phyloP scores from a whole-genome alignment of 2,888 invertebrate species.

The Eupeodes latifasciatus region DNA sequence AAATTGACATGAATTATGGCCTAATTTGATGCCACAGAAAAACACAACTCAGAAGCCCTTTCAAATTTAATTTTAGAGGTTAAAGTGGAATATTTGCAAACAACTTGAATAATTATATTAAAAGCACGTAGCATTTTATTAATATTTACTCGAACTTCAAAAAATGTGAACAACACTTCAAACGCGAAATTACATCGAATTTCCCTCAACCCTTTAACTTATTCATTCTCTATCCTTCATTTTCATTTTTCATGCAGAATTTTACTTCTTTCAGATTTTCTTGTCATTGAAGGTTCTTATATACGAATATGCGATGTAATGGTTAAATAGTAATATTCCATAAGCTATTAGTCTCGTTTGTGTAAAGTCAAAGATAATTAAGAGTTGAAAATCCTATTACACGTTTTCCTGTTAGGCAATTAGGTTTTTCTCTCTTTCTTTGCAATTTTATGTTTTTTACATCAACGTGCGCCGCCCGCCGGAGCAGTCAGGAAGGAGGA shows the following conservation, averaged over 20 bases:
- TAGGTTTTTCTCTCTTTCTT: conserved; percentile 24
- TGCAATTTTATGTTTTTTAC: background rate
- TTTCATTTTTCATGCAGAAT: background rate
- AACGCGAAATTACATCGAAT: conserved; percentile 1
- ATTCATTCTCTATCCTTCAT: background rate
- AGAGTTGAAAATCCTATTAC: conserved; percentile 47
- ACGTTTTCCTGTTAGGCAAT: conserved; percentile 57
- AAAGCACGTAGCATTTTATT: background rate
- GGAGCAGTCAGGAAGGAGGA: background rate
- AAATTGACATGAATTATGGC: conserved; percentile 52
- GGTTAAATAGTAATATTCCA: conserved; percentile 38
- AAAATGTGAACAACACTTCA: conserved; percentile 13
- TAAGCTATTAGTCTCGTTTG: conserved; percentile 36
- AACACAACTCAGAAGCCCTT: conserved; percentile 19
- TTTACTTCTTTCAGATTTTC: conserved; percentile 13
- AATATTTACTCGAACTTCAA: conserved; percentile 1
- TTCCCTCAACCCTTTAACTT: background rate
- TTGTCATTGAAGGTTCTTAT: background rate
- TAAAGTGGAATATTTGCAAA: conserved; percentile 21
- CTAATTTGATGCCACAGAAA: conserved; percentile 47
- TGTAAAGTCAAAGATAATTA: conserved; percentile 58
- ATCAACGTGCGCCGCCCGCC: background rate
- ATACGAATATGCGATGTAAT: background rate
- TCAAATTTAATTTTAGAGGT: conserved; percentile 24
- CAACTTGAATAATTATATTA: conserved; percentile 17